Base-by-base conservation (phyloP, 2,888 invertebrate species). In the Thecophora atra region DNA sequence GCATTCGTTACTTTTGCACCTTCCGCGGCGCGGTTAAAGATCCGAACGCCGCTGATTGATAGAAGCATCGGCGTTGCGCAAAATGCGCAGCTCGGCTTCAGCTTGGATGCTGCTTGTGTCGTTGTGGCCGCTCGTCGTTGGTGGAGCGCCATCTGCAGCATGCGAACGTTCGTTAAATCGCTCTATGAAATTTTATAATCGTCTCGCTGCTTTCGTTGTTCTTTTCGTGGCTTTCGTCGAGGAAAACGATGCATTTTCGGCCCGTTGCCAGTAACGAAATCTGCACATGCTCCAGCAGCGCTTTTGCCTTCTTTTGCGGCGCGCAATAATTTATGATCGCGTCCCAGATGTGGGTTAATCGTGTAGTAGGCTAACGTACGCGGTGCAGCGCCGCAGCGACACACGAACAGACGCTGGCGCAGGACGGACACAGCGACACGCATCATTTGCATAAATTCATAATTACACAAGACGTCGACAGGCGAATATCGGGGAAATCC, bases 331-430 rank as follows among this genome's bases (percentile, higher is more conserved):
- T 86, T 86, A 86, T 86, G 85, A 84, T 82, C 82, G 84, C 84
- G 83, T 83, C 84, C 83, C 80, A 84, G 84, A 86, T 86, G 86
- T 86, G 86, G 85, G 85, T 86, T 86, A 86, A 85, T 86, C 86
- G 86, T 86, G 85, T 84, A 84, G 81, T 85, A 81, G 83, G 83
- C 84, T 83, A 85, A 81, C 79, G 81, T n/a, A n/a, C n/a, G n/a
- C n/a, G n/a, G n/a, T n/a, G n/a, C n/a, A n/a, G n/a, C n/a, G n/a
- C n/a, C 24, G 21, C 24, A 24, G 6, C 13, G 26, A 51, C 28
- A 51, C 8, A 47, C 51, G 15, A 7, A 64, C 64, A 24, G 0
- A 64, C 8, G 7, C 60, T 30, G 5, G 30, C 60, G 30, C n/a
- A 60, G 1, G 1, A 60, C 3, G 17, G 26, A 58, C 11, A 58